phyloP scores from a whole-genome alignment of 2,113 vertebrate species.

The Riparia riparia region DNA sequence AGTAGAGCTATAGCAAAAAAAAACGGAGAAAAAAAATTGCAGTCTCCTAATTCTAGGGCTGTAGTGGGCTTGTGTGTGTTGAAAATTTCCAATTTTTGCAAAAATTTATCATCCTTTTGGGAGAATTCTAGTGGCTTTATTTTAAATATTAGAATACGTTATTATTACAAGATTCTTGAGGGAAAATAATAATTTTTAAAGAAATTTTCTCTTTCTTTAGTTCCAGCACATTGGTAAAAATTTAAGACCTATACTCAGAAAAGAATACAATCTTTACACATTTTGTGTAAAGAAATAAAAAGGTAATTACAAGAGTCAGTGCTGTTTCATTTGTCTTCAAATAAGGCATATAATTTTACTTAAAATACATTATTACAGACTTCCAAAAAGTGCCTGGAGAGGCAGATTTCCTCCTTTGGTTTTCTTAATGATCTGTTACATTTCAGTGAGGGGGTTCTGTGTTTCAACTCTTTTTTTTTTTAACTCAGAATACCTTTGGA shows the following conservation, averaged over 20 bases:
- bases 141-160: neutral
- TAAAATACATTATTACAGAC: neutral
- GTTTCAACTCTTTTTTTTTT: neutral
- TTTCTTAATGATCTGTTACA: neutral
- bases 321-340: neutral
- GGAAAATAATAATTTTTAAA: neutral
- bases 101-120: accelerated
- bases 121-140: neutral
- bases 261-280: neutral
- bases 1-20: neutral
- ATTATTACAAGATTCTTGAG: neutral
- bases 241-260: neutral
- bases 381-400: neutral
- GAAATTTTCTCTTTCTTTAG: neutral
- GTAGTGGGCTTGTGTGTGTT: neutral
- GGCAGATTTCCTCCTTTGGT: neutral
- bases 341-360: neutral
- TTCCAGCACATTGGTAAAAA: neutral
- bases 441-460: neutral
- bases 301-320: neutral
- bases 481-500: neutral
- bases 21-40: accelerated
- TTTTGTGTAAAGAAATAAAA: neutral
- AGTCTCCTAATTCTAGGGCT: neutral
- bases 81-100: neutral